A percentile compares a stretch with the other conserved stretches of the same genome.
Evolutionary conservation across 2,797 vertebrate species (phyloP).

Genomic region (Limosa lapponica): DNA sequence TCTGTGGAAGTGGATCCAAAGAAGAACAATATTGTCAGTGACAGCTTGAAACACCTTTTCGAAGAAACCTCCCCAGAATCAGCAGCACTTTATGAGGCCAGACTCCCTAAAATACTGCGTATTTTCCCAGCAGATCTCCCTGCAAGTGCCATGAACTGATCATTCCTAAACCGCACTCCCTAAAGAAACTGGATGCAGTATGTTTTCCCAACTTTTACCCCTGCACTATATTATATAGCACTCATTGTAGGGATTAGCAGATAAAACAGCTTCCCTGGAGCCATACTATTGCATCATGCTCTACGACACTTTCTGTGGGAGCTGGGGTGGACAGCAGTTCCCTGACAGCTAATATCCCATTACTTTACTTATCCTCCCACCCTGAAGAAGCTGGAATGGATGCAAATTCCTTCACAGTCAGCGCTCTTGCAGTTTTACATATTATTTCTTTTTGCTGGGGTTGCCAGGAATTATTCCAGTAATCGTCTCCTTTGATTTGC

Average conservation of each 20-base stretch:
- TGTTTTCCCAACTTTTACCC: not conserved
- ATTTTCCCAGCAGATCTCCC: not conserved
- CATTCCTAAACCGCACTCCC: not conserved
- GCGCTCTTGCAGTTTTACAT: not conserved
- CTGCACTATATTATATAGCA: not conserved
- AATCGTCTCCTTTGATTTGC: not conserved
- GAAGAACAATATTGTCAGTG: not conserved
- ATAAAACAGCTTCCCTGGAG: not conserved
- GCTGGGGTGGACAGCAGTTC: not conserved
- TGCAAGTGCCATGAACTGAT: not conserved
- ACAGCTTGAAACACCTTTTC: not conserved
- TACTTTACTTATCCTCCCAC: not conserved
- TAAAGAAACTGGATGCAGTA: not conserved
- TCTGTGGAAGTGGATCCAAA: slow-evolving; percentile 77
- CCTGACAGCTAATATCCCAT: not conserved
- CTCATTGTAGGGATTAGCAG: not conserved
- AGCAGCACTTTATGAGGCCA: not conserved
- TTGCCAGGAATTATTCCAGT: not conserved
- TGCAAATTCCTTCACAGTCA: not conserved
- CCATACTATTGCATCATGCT: not conserved
- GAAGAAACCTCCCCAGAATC: not conserved
- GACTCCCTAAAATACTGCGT: not conserved
- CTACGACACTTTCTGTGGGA: not conserved
- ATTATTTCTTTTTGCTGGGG: not conserved
- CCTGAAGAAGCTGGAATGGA: not conserved